These are phyloP conservation scores for Napeogenes inachia DNA, from an alignment of 2,888 invertebrate genomes.

Conservation along the genomic window DNA sequence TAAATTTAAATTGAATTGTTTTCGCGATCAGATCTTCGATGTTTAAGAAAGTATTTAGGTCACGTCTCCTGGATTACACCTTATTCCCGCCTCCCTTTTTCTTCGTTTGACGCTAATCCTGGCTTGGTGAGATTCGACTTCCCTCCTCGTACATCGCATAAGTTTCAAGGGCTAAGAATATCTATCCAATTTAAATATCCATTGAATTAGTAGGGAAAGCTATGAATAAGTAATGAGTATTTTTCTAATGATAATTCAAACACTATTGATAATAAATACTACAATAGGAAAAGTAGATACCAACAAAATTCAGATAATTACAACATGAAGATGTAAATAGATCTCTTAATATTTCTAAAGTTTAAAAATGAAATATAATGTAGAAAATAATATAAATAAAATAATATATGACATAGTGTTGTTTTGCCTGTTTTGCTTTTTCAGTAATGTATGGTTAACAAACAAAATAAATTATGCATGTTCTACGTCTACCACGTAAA, in stretches of 20 bases:
- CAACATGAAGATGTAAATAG: too few relatives aligned
- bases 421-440: too few relatives aligned
- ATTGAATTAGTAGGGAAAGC: not conserved
- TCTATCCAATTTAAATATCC: slow-evolving; percentile 7
- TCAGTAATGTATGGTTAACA: too few relatives aligned
- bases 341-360: too few relatives aligned
- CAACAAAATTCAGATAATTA: too few relatives aligned
- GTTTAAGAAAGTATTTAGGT: slow-evolving; percentile 72
- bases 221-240: not conserved
- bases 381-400: too few relatives aligned
- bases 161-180: slow-evolving; percentile 46
- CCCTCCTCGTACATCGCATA: slow-evolving; percentile 42
- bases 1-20: slow-evolving; percentile 67
- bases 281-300: too few relatives aligned
- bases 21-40: slow-evolving; percentile 70
- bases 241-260: not conserved
- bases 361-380: too few relatives aligned
- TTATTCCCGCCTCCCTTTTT: slow-evolving; percentile 73
- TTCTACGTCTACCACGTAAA: too few relatives aligned
- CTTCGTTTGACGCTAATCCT: slow-evolving; percentile 75
- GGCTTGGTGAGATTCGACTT: slow-evolving; percentile 64
- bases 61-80: slow-evolving; percentile 74
- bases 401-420: too few relatives aligned
- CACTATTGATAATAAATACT: not conserved
- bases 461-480: too few relatives aligned